Conservation (phyloP, 92 coral and sea anemone genomes). For the Hydrozoanthus gracilis region DNA sequence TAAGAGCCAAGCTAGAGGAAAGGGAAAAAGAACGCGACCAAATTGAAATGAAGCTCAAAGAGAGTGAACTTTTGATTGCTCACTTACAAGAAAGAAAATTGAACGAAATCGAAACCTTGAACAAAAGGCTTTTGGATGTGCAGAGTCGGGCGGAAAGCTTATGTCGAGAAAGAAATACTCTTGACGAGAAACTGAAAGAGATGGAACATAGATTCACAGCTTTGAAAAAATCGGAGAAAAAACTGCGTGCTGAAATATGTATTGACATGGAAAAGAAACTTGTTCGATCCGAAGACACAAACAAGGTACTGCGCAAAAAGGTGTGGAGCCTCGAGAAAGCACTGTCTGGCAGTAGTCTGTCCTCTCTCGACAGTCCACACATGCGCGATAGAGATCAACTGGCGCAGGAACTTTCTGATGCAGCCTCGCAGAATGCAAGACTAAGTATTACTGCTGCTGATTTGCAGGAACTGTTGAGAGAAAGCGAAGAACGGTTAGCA, state of each 20-base stretch:
- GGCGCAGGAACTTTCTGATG: slow-evolving; percentile 24
- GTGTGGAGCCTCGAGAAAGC: slow-evolving; percentile 43
- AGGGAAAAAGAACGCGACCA: slow-evolving; percentile 69
- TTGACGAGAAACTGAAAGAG: slow-evolving; percentile 61
- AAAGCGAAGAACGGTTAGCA: slow-evolving; percentile 33
- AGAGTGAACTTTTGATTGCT: slow-evolving; percentile 20
- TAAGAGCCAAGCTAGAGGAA: slow-evolving; percentile 72
- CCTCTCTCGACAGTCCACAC: slow-evolving; percentile 38
- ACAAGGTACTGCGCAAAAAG: slow-evolving; percentile 40
- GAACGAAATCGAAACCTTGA: slow-evolving; percentile 57
- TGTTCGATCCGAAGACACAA: slow-evolving; percentile 18
- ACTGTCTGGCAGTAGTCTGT: slow-evolving; percentile 23
- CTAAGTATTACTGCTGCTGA: slow-evolving; percentile 39
- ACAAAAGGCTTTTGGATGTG: slow-evolving; percentile 41
- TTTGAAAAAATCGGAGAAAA: slow-evolving; percentile 70
- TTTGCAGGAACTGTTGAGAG: slow-evolving; percentile 24
- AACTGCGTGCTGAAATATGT: slow-evolving; percentile 75
- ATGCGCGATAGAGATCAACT: slow-evolving; percentile 22
- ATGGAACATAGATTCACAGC: slow-evolving; percentile 57
- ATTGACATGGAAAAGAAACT: slow-evolving; percentile 67
- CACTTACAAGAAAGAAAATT: slow-evolving; percentile 48
- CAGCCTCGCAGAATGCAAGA: slow-evolving; percentile 43
- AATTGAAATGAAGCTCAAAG: slow-evolving; percentile 44
- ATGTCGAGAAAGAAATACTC: slow-evolving; percentile 3
- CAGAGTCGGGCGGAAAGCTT: slow-evolving; percentile 15